Base-by-base conservation (phyloP, 2,888 invertebrate species). In the Therioaphis trifolii region DNA sequence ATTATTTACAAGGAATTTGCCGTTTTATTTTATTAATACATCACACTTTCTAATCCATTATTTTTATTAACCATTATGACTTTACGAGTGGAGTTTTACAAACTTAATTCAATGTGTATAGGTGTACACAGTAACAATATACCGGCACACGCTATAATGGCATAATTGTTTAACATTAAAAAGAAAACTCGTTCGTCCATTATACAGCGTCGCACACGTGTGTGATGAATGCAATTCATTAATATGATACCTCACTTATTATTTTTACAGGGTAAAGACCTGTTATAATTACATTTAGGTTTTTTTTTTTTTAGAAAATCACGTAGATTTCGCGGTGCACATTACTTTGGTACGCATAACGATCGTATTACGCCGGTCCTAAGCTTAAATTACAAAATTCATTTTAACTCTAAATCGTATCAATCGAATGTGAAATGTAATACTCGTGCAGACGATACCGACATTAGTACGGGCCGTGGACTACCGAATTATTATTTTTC, bases 31-130 rank as follows among this genome's bases (percentile, higher is more conserved):
- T 63, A 5, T 55, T 14, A 29, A 63, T 76, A 63, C 27, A 76
- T 14, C n/a, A 27, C 40, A 78, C 78, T 78, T 78, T 78, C 78
- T 78, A 78, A 78, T 68, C 68, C 24, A 78, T 78, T 78, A 78
- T 68, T 35, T 74, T 21, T 46, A 46, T 35, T 35, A 35, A 3
- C 3, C 35, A 7, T 7, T 5, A 3, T 12, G 46, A 46, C 35
- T 35, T 7, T 5, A 18, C 9, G 68, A 27, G 29, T 40, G 11
- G 1, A 40, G 52, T 77, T 78, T 78, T 55, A 52, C 12, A 24
- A 52, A 49, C 15, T n/a, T 52, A 78, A 66, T 63, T 63, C 21
- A 43, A 58, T 24, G 21, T 40, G 7, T 46, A 29, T 0, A 14
- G 12, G 11, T 21, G 11, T 61, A 72, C 29, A 63, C 4, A 18